Conservation (phyloP, 2,888 invertebrate genomes). For the Chorisops tibialis region DNA sequence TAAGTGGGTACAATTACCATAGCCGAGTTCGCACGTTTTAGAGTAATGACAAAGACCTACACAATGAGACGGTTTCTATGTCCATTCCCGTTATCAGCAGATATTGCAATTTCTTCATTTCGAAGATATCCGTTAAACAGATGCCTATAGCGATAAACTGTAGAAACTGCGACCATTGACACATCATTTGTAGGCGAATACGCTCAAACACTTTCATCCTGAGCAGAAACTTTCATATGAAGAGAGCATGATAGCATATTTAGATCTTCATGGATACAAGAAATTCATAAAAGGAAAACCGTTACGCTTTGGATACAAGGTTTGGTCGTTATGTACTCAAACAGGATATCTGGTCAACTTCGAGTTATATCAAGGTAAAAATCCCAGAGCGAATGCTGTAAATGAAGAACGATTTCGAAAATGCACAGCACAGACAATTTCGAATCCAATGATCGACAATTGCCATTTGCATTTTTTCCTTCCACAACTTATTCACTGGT, state of each 20-base stretch:
- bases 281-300: constrained; percentile 42
- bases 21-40: neutral
- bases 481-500: constrained; percentile 38
- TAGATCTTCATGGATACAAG: constrained; percentile 41
- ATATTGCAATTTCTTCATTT: constrained; percentile 29
- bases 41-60: neutral
- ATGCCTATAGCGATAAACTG: constrained; percentile 36
- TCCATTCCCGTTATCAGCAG: constrained; percentile 27
- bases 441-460: constrained; percentile 25
- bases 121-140: neutral
- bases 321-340: constrained; percentile 38
- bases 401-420: constrained; percentile 38
- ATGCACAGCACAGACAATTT: constrained; percentile 37
- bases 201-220: neutral
- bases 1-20: neutral
- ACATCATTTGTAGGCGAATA: neutral
- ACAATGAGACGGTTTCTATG: constrained; percentile 15
- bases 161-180: constrained; percentile 37
- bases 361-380: constrained; percentile 39
- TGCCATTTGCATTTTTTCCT: constrained; percentile 35
- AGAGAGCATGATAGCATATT: constrained; percentile 43
- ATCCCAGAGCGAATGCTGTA: constrained; percentile 34
- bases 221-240: constrained; percentile 36
- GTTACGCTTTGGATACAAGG: constrained; percentile 41
- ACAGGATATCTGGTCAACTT: constrained; percentile 37